A percentile compares a stretch with the other conserved stretches of the same genome.
Evolutionary conservation across 2,113 vertebrate species (phyloP).

Genomic region (Mandrillus leucophaeus): DNA sequence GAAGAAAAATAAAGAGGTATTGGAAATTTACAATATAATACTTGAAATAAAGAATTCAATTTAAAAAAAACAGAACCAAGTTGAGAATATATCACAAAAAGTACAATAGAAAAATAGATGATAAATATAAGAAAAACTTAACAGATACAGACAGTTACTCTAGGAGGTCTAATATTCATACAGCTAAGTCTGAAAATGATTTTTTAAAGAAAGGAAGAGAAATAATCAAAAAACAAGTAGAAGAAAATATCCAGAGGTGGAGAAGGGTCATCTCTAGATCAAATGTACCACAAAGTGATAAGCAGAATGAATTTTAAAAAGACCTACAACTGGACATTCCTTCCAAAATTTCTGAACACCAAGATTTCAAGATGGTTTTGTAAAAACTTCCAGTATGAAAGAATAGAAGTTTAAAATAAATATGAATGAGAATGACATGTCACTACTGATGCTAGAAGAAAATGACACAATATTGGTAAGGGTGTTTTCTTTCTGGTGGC

Average conservation of each 20-base stretch:
- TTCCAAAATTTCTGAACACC: not conserved
- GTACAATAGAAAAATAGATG: not conserved
- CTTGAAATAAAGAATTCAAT: not conserved
- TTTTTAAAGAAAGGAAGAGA: not conserved
- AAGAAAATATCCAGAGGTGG: not conserved
- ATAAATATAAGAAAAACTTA: not conserved
- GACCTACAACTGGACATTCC: not conserved
- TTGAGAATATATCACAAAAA: not conserved
- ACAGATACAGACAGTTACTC: not conserved
- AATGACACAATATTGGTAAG: not conserved
- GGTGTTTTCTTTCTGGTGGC: not conserved
- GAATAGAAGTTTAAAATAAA: not conserved
- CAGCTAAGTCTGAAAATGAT: not conserved
- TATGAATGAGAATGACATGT: not conserved
- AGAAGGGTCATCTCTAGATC: not conserved
- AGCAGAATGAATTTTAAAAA: not conserved
- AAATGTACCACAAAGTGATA: not conserved
- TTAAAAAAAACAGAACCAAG: not conserved
- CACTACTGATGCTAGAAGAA: not conserved
- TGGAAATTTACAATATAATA: not conserved
- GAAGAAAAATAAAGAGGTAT: not conserved
- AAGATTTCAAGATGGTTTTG: conserved; percentile 16
- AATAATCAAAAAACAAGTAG: not conserved
- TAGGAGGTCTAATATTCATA: not conserved
- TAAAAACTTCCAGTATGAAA: not conserved